phyloP scores from a whole-genome alignment of 2,888 invertebrate species.

The Epirrhoe alternata region DNA sequence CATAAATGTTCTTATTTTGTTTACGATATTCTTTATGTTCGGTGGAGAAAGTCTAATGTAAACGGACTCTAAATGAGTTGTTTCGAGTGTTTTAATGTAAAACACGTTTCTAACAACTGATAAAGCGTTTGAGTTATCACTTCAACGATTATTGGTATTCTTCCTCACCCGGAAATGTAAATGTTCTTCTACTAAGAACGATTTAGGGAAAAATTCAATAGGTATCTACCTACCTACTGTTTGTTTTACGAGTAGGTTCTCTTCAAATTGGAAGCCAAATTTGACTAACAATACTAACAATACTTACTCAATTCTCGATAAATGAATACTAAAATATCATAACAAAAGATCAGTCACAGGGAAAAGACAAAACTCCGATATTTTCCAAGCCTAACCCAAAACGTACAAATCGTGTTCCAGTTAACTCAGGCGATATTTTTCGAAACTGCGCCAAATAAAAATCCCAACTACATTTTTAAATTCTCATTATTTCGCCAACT shows the following conservation, averaged over 20 bases:
- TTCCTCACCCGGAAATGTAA: not conserved
- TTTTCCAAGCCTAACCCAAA: conserved; percentile 27
- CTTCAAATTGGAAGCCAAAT: too few relatives aligned
- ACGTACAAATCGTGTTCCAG: conserved; percentile 10
- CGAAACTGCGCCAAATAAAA: conserved; percentile 41
- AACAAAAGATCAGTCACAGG: not conserved
- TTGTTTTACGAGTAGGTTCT: too few relatives aligned
- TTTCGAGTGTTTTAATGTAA: not conserved
- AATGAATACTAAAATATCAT: too few relatives aligned
- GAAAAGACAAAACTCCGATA: conserved; percentile 14
- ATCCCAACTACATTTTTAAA: conserved; percentile 58
- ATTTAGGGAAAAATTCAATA: not conserved
- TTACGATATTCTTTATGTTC: not conserved
- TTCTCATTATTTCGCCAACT: conserved; percentile 57
- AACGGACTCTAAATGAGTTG: not conserved
- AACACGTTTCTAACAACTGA: not conserved
- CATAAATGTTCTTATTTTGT: too few relatives aligned
- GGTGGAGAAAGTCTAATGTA: not conserved
- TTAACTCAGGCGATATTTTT: conserved; percentile 40
- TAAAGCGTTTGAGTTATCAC: not conserved
- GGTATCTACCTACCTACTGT: too few relatives aligned
- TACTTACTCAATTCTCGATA: too few relatives aligned
- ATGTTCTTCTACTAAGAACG: not conserved
- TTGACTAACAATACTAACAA: too few relatives aligned
- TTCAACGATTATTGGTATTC: not conserved